Evolutionary conservation across 2,113 vertebrate genomes (phyloP), one percentile per base, ranked within the genome.

Genomic region (Benitochromis conjunctus): DNA sequence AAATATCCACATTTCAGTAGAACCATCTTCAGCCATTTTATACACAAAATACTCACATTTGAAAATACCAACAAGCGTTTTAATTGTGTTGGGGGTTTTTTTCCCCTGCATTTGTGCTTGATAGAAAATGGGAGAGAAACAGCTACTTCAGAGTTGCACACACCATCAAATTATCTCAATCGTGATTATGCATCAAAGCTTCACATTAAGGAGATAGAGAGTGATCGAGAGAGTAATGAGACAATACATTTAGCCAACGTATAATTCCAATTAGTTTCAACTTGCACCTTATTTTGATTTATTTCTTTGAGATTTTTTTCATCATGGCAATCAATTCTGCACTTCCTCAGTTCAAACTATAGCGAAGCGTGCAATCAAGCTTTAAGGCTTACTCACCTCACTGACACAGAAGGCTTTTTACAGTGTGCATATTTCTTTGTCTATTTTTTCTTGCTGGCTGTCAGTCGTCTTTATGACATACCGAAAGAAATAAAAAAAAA

Each of bases 91-190:
- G 38, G n/a, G n/a, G n/a, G n/a, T n/a, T 3, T 1, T 13, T 1
- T 24, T 24, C 10, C 1, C 29, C 13, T 9, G 29, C 12, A 5
- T 69, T 55, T 62, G 7, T 78, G 11, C 24, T 31, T 43, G 48
- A 64, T 19, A 16, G 12, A 54, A 26, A 38, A 26, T 14, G 26
- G 10, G 83, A 82, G 46, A 71, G 11, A 58, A 77, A 64, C 19
- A 29, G 31, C 48, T 60, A 71, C 24, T 79, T 16, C 48, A 80
- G 43, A 80, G 46, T 18, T 64, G 11, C 48, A 18, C 34, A 41
- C 57, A 57, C 21, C 31, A 78, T 78, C 64, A 84, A 79, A 82
- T 89, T 14, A 87, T 60, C 84, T 58, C 51, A 79, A 21, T 64
- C 26, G 8, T 76, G 55, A 82, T 78, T 79, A 76, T 21, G 60